Conservation (phyloP, 2,113 vertebrate species). For the Archocentrus centrarchus region DNA sequence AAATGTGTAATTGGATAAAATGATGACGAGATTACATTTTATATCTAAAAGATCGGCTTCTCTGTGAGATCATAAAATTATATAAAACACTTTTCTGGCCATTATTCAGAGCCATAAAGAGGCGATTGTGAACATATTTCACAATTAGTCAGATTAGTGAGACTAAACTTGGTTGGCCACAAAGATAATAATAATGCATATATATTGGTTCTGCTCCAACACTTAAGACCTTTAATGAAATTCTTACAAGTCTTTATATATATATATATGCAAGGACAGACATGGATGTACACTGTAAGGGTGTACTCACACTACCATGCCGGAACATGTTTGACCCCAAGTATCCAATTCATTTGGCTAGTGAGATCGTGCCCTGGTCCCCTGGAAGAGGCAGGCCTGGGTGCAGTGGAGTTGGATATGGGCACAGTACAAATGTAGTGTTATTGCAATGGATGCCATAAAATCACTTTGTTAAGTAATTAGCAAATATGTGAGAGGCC, state of each 20-base stretch:
- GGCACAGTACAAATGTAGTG: background rate
- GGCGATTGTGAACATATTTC: no score
- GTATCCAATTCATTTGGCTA: background rate
- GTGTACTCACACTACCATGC: background rate
- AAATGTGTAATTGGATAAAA: background rate
- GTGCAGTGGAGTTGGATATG: background rate
- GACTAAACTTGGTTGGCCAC: no score
- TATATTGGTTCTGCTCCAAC: no score
- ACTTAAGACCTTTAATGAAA: no score
- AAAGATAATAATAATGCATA: no score
- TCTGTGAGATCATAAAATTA: background rate
- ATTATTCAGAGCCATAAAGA: no score
- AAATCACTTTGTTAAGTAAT: constrained; percentile 1
- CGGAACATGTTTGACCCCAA: background rate
- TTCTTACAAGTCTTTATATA: background rate
- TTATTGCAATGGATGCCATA: background rate
- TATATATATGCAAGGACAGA: accelerated
- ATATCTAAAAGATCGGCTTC: background rate
- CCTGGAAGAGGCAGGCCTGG: background rate
- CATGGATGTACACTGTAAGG: accelerated
- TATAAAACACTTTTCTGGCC: background rate
- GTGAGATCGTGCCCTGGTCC: background rate
- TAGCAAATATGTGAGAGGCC: background rate
- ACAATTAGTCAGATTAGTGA: no score
- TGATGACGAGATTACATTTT: background rate